Evolutionary conservation across 2,797 vertebrate species (phyloP).

Genomic region (Poeciliopsis turneri): DNA sequence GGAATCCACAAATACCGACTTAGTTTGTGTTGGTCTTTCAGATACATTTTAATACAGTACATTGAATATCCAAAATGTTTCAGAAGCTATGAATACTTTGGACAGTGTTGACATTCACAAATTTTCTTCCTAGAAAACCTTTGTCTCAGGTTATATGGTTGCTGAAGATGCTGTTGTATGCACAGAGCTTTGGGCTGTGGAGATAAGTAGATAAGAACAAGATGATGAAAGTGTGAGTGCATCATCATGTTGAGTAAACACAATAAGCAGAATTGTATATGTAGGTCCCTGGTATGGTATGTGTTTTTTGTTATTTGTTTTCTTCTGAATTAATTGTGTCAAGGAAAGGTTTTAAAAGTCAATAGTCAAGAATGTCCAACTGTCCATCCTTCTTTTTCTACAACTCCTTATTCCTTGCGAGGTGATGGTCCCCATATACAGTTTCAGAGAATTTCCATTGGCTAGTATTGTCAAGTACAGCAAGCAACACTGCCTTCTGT

Average conservation of each 20-base stretch:
- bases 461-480: conserved; percentile 27
- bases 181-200: background rate
- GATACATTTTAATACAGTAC: background rate
- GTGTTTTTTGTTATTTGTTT: background rate
- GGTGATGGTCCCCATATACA: background rate
- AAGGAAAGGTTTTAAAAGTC: background rate
- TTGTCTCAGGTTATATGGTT: background rate
- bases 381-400: background rate
- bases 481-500: conserved; percentile 47
- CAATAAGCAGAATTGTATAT: background rate
- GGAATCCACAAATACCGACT: too few relatives aligned
- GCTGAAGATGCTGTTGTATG: background rate
- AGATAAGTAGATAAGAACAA: conserved; percentile 8
- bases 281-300: background rate
- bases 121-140: background rate
- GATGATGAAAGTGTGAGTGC: background rate
- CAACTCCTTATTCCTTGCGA: background rate
- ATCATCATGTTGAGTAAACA: background rate
- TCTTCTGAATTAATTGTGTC: background rate
- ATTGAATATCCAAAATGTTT: background rate
- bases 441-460: conserved; percentile 30
- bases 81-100: background rate
- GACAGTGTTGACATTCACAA: background rate
- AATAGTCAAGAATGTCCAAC: background rate
- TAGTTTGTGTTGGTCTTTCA: background rate